These are phyloP conservation scores for Gonatopus flavifemur DNA, from an alignment of 1,140 invertebrate genomes.

Conservation along the genomic window DNA sequence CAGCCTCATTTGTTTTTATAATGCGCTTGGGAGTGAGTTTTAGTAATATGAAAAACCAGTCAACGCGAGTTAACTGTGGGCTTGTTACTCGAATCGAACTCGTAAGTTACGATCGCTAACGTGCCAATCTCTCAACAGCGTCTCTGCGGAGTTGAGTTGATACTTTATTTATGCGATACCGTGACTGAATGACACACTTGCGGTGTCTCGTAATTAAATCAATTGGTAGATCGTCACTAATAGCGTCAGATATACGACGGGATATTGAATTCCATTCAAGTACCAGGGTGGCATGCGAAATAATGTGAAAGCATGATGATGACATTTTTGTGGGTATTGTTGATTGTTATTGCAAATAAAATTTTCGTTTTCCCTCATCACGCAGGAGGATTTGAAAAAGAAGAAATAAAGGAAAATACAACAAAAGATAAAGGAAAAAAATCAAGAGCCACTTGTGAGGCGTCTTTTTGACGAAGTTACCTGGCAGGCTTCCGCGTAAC, in stretches of 20 bases:
- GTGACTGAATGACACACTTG: neutral
- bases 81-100: constrained; percentile 16
- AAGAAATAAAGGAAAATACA: neutral
- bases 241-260: neutral
- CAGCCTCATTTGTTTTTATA: no score
- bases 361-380: neutral
- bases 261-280: neutral
- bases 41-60: no score
- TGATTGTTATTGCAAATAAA: neutral
- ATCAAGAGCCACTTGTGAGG: neutral
- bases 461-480: constrained; percentile 13
- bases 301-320: neutral
- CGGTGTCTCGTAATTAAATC: neutral
- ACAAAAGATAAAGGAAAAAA: neutral
- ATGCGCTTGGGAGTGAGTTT: no score
- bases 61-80: no score
- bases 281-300: neutral
- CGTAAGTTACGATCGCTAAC: constrained; percentile 6
- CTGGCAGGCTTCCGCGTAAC: constrained; percentile 46
- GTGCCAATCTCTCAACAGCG: neutral
- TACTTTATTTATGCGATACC: neutral
- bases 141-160: neutral
- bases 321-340: neutral
- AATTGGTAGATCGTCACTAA: neutral
- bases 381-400: neutral